phyloP scores from a whole-genome alignment of 1,140 invertebrate species.

The Mesaphorura yosii region DNA sequence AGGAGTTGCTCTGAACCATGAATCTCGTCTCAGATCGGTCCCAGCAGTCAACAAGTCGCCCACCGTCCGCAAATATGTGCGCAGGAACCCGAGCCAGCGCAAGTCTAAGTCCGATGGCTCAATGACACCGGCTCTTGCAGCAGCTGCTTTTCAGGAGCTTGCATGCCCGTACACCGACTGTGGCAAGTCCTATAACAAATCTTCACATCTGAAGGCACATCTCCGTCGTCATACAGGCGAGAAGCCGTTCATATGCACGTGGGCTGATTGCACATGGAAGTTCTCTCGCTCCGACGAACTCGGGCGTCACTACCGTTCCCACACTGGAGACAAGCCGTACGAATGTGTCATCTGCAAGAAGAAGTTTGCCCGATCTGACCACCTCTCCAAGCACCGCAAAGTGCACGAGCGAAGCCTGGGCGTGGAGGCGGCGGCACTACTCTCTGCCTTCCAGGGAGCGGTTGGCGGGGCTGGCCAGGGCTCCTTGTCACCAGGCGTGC shows the following conservation, averaged over 20 bases:
- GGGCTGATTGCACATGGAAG: conserved; percentile 83
- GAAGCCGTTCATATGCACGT: conserved; percentile 83
- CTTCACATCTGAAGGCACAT: conserved; percentile 87
- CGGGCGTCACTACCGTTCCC: conserved; percentile 58
- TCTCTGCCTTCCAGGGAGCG: not conserved
- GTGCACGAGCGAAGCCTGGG: conserved; percentile 47
- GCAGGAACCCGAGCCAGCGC: too few species aligned
- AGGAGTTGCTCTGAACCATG: too few species aligned
- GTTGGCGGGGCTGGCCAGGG: too few species aligned
- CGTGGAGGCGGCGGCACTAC: not conserved
- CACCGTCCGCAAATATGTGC: too few species aligned
- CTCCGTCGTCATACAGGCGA: conserved; percentile 84
- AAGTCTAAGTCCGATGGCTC: too few species aligned
- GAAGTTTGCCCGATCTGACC: conserved; percentile 77
- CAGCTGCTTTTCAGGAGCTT: too few species aligned
- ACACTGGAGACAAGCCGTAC: conserved; percentile 77
- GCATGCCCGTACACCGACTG: conserved; percentile 34
- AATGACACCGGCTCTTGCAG: too few species aligned
- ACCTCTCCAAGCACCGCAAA: conserved; percentile 76
- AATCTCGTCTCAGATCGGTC: too few species aligned
- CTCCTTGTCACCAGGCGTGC: too few species aligned
- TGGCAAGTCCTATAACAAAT: conserved; percentile 72
- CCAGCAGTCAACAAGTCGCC: too few species aligned
- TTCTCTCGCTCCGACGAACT: conserved; percentile 90
- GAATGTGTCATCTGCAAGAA: conserved; percentile 70